Conservation (phyloP, 2,888 invertebrate genomes). For the Listrodromus nycthemerus region DNA sequence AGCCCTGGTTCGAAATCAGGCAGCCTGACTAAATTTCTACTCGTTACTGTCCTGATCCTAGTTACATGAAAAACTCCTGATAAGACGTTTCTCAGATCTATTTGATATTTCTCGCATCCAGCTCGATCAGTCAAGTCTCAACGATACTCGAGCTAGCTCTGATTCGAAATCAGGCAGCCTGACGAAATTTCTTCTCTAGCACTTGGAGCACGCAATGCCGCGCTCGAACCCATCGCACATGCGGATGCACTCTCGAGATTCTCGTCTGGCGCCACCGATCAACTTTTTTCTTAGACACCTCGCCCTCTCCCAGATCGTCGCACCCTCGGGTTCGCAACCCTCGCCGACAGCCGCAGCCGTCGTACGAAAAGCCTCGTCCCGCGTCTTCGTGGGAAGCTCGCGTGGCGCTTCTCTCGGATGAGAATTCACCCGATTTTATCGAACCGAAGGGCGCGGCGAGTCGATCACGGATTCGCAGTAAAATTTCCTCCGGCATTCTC, state of each 20-base stretch:
- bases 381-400: background rate
- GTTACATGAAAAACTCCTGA: no score
- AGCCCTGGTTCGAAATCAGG: no score
- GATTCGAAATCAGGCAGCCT: no score
- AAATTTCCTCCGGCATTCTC: background rate
- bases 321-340: background rate
- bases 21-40: no score
- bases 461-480: conserved; percentile 30
- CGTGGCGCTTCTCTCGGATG: background rate
- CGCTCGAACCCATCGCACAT: conserved; percentile 27
- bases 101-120: no score
- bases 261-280: conserved; percentile 33
- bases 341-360: background rate
- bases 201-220: conserved; percentile 16
- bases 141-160: no score
- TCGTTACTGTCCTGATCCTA: no score
- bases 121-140: no score
- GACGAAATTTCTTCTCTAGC: no score
- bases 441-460: conserved; percentile 3
- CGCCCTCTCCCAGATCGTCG: background rate
- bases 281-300: background rate
- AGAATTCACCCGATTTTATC: background rate
- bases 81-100: no score
- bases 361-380: conserved; percentile 38
- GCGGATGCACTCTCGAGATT: conserved; percentile 44